phyloP scores from a whole-genome alignment of 2,113 vertebrate species.

The Aegotheles bennettii region DNA sequence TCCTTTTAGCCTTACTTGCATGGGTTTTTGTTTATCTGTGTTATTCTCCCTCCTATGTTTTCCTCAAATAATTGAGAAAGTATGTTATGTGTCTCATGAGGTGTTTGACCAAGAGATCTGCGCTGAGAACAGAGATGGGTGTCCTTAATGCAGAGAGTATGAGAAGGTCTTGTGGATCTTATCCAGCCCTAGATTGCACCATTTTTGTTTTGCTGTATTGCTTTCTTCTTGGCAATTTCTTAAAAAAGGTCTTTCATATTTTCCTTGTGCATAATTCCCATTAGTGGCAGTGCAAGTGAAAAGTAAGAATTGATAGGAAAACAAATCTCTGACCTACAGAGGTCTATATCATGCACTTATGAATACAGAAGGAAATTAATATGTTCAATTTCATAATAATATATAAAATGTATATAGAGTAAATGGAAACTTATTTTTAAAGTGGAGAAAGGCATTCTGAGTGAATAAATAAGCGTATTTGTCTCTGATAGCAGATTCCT shows the following conservation, averaged over 20 bases:
- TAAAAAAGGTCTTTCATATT: not conserved
- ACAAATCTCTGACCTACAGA: not conserved
- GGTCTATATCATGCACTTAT: fast-evolving
- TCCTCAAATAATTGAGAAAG: not conserved
- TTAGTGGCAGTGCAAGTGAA: not conserved
- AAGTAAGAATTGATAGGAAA: not conserved
- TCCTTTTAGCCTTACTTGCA: not conserved
- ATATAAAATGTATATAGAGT: not conserved
- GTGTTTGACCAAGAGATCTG: not conserved
- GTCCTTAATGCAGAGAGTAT: not conserved
- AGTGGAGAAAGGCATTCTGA: not conserved
- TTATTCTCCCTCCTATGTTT: not conserved
- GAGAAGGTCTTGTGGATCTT: not conserved
- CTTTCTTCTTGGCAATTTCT: not conserved
- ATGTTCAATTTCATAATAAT: not conserved
- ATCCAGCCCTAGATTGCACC: not conserved
- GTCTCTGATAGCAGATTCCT: not conserved
- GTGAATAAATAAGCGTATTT: not conserved
- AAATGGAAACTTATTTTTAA: not conserved
- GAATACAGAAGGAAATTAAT: not conserved
- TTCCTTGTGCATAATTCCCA: not conserved
- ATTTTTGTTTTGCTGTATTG: not conserved
- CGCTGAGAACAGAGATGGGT: not conserved
- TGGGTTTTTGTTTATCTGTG: not conserved
- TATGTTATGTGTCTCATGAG: not conserved